Evolutionary conservation across 2,888 invertebrate species (phyloP).

Genomic region (Pseudococcus jackbeardsleyi): DNA sequence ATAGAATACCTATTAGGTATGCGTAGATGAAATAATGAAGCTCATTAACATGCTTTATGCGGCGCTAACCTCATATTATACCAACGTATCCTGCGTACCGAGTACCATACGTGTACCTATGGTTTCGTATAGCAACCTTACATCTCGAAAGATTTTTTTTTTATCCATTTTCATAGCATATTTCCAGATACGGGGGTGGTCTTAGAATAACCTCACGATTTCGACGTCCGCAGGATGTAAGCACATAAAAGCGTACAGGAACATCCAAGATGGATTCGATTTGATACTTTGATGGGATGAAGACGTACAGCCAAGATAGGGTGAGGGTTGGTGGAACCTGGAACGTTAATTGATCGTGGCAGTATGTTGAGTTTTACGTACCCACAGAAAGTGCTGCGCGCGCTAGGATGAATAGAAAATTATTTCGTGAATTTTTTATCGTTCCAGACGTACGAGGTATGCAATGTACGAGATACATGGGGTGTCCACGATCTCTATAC

Average conservation of each 20-base stretch:
- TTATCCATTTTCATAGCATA: background rate
- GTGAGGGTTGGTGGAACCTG: background rate
- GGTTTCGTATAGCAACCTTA: background rate
- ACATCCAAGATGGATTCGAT: background rate
- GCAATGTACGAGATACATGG: background rate
- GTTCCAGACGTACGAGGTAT: background rate
- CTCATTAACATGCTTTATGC: constrained; percentile 47
- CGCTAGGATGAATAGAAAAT: background rate
- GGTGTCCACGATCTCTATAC: background rate
- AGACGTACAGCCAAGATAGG: background rate
- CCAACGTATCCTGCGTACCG: background rate
- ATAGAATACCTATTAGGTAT: constrained; percentile 38
- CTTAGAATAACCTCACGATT: constrained; percentile 28
- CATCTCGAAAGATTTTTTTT: background rate
- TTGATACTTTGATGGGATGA: background rate
- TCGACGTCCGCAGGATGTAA: constrained; percentile 39
- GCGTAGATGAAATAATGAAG: constrained; percentile 41
- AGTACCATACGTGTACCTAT: background rate
- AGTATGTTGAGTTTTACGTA: background rate
- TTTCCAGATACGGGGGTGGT: background rate
- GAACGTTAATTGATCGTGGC: background rate
- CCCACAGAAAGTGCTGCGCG: background rate
- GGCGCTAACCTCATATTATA: constrained; percentile 44
- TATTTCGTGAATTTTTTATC: constrained; percentile 19
- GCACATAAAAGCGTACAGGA: background rate